Conservation (phyloP, 2,113 vertebrate genomes). For the Calidris pugnax region DNA sequence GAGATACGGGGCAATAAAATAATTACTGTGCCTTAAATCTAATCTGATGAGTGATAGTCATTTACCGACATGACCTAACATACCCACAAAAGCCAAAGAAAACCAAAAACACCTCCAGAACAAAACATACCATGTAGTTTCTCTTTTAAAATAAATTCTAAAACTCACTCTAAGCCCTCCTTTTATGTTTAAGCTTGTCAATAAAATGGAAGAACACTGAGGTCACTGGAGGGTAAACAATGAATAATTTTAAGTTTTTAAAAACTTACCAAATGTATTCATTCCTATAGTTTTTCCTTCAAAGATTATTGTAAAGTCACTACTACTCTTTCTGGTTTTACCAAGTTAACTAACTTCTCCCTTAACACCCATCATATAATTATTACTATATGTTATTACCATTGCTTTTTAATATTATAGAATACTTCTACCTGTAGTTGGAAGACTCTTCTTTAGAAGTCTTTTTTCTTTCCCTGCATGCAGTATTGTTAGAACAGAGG, state of each 20-base stretch:
- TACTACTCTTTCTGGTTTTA: neutral
- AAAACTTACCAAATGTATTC: neutral
- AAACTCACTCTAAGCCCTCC: rapidly evolving
- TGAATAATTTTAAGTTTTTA: neutral
- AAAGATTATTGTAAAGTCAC: neutral
- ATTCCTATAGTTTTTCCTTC: neutral
- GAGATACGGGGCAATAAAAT: neutral
- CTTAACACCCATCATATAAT: neutral
- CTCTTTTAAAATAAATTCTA: neutral
- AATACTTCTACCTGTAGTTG: neutral
- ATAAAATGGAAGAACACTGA: neutral
- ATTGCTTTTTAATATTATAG: neutral
- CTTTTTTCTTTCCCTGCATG: neutral
- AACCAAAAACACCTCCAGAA: neutral
- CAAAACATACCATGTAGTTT: neutral
- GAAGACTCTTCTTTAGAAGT: neutral
- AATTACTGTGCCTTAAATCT: neutral
- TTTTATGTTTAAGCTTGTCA: neutral
- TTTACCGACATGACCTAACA: neutral
- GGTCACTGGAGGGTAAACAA: neutral
- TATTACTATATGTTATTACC: neutral
- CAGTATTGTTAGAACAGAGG: neutral
- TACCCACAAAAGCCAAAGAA: neutral
- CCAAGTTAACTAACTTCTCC: neutral
- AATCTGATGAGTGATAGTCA: neutral